phyloP scores from a whole-genome alignment of 2,113 vertebrate species.

The Apeltes quadracus region DNA sequence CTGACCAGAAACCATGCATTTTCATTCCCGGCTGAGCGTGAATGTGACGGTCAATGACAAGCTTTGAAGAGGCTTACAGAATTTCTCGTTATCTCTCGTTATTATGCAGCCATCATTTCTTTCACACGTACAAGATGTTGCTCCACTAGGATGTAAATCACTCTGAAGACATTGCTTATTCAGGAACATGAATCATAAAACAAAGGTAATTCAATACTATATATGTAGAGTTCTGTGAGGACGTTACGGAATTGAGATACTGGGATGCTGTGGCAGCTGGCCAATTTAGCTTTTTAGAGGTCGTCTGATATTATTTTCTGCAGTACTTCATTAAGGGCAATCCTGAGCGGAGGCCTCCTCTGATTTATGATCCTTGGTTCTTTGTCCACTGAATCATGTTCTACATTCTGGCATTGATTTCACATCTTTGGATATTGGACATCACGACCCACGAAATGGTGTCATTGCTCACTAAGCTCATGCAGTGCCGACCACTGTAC shows the following conservation, averaged over 20 bases:
- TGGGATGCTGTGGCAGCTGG: background rate
- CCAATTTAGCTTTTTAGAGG: background rate
- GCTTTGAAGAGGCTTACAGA: conserved; percentile 37
- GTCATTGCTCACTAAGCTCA: background rate
- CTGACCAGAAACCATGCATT: conserved; percentile 41
- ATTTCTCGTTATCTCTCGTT: conserved; percentile 26
- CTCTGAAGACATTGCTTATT: background rate
- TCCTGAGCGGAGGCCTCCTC: conserved; percentile 1
- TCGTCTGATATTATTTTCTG: conserved; percentile 5
- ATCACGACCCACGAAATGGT: conserved; percentile 16
- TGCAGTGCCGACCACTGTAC: background rate
- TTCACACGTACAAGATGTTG: conserved; percentile 30
- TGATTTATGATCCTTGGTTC: conserved; percentile 43
- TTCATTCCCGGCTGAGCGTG: conserved; percentile 32
- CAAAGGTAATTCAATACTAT: background rate
- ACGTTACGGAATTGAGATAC: background rate
- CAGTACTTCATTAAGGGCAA: background rate
- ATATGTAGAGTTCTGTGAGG: background rate
- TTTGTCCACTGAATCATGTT: conserved; percentile 31
- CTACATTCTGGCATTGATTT: conserved; percentile 40
- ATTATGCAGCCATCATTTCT: conserved; percentile 25
- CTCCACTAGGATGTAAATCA: conserved; percentile 30
- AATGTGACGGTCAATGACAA: conserved; percentile 23
- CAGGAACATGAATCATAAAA: background rate
- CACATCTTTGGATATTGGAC: conserved; percentile 2